These are phyloP conservation scores for Eurytoma adleriae DNA, from an alignment of 2,888 invertebrate genomes.

Conservation along the genomic window DNA sequence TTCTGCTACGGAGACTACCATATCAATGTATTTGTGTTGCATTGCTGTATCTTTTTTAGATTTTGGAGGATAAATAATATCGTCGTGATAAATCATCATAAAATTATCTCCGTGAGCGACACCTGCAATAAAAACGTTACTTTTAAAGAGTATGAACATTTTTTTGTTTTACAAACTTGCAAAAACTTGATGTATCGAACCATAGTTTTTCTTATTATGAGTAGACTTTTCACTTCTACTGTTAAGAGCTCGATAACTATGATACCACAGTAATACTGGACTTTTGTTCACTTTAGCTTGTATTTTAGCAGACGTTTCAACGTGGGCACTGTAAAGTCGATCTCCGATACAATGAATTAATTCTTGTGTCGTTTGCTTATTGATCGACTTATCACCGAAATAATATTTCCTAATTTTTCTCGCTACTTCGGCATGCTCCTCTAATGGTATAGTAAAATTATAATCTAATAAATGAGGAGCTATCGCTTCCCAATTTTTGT, in stretches of 20 bases:
- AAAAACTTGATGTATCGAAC: slow-evolving; percentile 68
- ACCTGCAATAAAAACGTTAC: neutral
- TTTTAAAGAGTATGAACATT: too few species aligned
- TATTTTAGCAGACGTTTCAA: slow-evolving; percentile 79
- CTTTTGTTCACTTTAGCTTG: slow-evolving; percentile 77
- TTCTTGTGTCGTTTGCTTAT: slow-evolving; percentile 64
- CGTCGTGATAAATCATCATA: slow-evolving; percentile 79
- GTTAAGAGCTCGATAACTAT: slow-evolving; percentile 78
- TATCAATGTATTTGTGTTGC: slow-evolving; percentile 77
- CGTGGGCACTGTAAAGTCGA: slow-evolving; percentile 80
- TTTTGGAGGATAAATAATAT: slow-evolving; percentile 76
- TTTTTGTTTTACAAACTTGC: too few species aligned
- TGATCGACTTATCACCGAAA: slow-evolving; percentile 77
- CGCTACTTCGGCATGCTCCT: slow-evolving; percentile 63
- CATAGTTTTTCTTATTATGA: slow-evolving; percentile 77
- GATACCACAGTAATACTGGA: slow-evolving; percentile 82
- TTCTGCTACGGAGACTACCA: slow-evolving; percentile 78
- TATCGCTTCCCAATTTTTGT: slow-evolving; percentile 31
- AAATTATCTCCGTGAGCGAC: slow-evolving; percentile 46
- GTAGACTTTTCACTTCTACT: slow-evolving; percentile 79
- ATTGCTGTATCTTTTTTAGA: slow-evolving; percentile 76
- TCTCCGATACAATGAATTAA: slow-evolving; percentile 80
- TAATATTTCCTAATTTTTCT: slow-evolving; percentile 79
- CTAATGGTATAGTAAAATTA: slow-evolving; percentile 10
- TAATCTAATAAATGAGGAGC: slow-evolving; percentile 16